These are phyloP conservation scores for Trachelus tabidus DNA, from an alignment of 2,888 invertebrate species.

Conservation along the genomic window DNA sequence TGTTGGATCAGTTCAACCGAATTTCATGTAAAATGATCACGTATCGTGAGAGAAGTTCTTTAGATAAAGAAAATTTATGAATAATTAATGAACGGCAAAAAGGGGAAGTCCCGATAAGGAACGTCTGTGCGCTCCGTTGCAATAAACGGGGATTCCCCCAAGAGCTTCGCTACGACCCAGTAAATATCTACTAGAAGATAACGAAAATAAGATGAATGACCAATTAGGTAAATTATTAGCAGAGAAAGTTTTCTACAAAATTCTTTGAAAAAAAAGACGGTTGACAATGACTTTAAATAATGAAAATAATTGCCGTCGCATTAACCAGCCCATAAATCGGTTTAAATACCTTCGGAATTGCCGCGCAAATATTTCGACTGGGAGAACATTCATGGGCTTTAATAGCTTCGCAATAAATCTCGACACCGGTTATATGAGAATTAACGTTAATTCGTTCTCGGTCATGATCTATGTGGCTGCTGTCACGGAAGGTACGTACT, in stretches of 20 bases:
- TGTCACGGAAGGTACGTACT: neutral
- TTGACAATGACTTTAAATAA: neutral
- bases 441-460: neutral
- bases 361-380: neutral
- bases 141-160: neutral
- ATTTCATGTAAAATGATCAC: neutral
- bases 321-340: neutral
- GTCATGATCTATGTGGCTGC: neutral
- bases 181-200: neutral
- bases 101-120: neutral
- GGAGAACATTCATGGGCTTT: too few species aligned
- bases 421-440: neutral
- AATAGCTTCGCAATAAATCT: neutral
- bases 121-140: neutral
- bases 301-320: neutral
- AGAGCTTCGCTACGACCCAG: neutral
- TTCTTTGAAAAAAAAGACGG: neutral
- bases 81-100: neutral
- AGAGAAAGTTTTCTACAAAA: neutral
- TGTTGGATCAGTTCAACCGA: neutral
- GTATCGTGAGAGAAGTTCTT: neutral
- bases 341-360: neutral
- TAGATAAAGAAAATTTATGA: neutral
- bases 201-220: neutral
- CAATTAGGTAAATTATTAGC: neutral